phyloP scores from a whole-genome alignment of 1,140 invertebrate species.

The Habropoda laboriosa region DNA sequence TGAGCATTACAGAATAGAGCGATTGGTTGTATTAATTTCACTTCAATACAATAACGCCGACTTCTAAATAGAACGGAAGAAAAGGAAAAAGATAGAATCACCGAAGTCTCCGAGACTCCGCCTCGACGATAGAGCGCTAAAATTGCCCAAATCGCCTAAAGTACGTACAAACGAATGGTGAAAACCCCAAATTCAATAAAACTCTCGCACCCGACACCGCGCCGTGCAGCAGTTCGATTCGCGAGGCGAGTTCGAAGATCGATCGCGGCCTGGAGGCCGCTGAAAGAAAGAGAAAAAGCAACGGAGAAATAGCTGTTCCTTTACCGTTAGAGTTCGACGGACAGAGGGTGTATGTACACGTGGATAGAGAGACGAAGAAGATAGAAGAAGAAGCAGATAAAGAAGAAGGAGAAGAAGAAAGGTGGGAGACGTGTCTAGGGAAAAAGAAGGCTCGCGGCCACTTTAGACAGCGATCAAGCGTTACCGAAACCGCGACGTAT shows the following conservation, averaged over 20 bases:
- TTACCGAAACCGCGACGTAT: conserved; percentile 60
- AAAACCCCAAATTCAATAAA: too few species aligned
- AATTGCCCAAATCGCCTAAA: too few species aligned
- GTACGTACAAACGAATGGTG: too few species aligned
- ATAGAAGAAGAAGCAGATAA: neutral
- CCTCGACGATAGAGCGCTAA: too few species aligned
- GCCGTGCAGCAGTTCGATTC: neutral
- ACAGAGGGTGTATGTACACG: neutral
- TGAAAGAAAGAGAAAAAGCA: conserved; percentile 9
- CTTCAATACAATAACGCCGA: too few species aligned
- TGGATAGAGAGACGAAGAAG: neutral
- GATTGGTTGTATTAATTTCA: too few species aligned
- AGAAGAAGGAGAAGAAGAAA: neutral
- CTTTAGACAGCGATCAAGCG: conserved; percentile 37
- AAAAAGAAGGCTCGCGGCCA: neutral
- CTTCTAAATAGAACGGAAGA: too few species aligned
- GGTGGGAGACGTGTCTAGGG: neutral
- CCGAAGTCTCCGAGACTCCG: too few species aligned
- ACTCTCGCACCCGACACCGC: neutral
- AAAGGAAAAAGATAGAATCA: too few species aligned
- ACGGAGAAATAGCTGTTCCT: conserved; percentile 21
- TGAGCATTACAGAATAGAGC: too few species aligned
- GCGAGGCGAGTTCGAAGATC: neutral
- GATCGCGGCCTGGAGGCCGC: neutral
- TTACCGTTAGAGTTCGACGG: conserved; percentile 37